Base-by-base conservation (phyloP, 2,888 invertebrate species). In the Clistopyga incitator region DNA sequence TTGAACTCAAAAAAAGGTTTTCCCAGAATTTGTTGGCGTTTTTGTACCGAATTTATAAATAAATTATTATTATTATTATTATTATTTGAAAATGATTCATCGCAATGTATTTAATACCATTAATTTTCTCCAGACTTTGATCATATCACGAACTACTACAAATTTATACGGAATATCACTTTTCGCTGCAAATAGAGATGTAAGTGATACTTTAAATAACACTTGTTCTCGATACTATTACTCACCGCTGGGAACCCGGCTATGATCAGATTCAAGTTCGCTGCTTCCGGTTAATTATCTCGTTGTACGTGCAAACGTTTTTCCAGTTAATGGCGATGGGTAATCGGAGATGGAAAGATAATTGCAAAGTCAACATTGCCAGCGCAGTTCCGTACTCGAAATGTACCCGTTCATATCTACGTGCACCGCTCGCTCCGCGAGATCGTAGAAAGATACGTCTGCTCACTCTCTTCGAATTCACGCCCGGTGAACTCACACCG, bases 401-500 rank as follows among this genome's bases (percentile, higher is more conserved):
- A 65, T 20, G 59, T 45, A 68, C 18, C 29, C 50, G 56, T 59
- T 42, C 4, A 71, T 54, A 71, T 65, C 8, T 29, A 18, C 20
- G 70, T 23, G 29, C 74, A 20, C 6, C 15, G 25, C 45, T n/a
- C 34, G 18, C 29, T 34, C 47, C 47, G 1, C 18, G 45, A 61
- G 25, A 68, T 56, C 54, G 50, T 47, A 38, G 45, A 65, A 34
- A 47, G 20, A 54, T 64, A 47, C 77, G 68, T 77, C 54, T 77
- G 8, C 74, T 61, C 25, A 47, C 4, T 23, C 34, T 64, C 75
- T 18, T 74, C 56, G 47, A 59, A 81, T 78, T 81, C 78, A 71
- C 84, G 84, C 84, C 70, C 74, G 64, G 61, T 78, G 68, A 78
- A 81, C 84, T 84, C 80, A 78, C 79, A 81, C 84, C 84, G 84